Evolutionary conservation across 2,888 invertebrate species (phyloP), one percentile per base, ranked within the genome.

Genomic region (Amorpha juglandis): DNA sequence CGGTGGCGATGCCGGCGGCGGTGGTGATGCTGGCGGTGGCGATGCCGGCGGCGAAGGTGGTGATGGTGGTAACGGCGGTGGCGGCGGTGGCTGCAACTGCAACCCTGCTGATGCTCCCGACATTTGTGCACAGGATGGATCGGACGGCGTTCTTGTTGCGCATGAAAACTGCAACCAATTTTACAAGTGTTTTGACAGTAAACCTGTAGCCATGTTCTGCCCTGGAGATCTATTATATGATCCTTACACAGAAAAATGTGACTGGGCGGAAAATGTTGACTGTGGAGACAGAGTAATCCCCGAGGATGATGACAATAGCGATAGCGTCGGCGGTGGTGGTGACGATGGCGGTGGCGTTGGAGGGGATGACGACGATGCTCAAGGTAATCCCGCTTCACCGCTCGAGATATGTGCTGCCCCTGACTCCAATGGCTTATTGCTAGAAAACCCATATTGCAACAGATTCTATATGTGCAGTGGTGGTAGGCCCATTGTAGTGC

Each of bases 111-210:
- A 72, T 63, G 78, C 78, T 0, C 74, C 74, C 0, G 50, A 48
- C 11, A 80, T 83, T 35, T 84, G 84, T 63, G 74, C 74, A 1
- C 70, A 70, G 19, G 70, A 71, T 8, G 76, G 68, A 4, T 79
- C 81, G 1, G 72, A 80, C 14, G 81, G 81, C 6, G 66, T 73
- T 16, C 68, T 84, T 0, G 66, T 84, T 0, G 84, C 85, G 4
- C 78, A 84, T n/a, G 80, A 81, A 71, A 74, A 79, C 63, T 84
- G 84, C 67, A 79, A 81, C 65, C 70, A 82, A 51, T 83, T 79
- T 62, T 84, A 82, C 47, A 75, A 70, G 62, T 83, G 83, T 27
- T 47, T 27, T 0, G 8, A 74, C n/a, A 78, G 80, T 11, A 19
- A 19, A 1, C 77, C 78, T 0, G 73, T 79, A 6, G 68, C 72